A percentile compares a stretch with the other conserved stretches of the same genome.
Evolutionary conservation across 2,113 vertebrate species (phyloP).

Genomic region (Scopus umbretta): DNA sequence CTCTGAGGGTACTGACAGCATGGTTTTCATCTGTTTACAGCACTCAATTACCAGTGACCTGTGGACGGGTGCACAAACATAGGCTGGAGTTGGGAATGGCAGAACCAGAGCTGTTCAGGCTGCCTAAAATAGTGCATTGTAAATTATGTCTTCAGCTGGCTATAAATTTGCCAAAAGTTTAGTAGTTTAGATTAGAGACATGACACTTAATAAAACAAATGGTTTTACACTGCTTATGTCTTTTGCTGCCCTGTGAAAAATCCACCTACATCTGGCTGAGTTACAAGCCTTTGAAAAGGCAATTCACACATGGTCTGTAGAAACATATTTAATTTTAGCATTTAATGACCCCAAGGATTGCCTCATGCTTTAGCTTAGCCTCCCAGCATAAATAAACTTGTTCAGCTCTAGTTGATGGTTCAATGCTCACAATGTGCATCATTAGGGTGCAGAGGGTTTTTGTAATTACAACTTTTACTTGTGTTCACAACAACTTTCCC

Average conservation of each 20-base stretch:
- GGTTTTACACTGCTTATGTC: not conserved
- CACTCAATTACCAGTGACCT: not conserved
- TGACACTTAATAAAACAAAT: conserved; percentile 48
- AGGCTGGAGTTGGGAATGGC: not conserved
- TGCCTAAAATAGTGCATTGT: not conserved
- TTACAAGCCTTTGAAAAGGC: conserved; percentile 50
- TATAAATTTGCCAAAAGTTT: conserved; percentile 38
- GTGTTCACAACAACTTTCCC: not conserved
- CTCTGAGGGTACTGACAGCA: rapidly evolving
- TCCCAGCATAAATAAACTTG: not conserved
- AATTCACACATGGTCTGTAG: conserved; percentile 3
- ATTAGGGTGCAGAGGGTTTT: not conserved
- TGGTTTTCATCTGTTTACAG: not conserved
- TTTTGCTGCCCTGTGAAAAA: conserved; percentile 27
- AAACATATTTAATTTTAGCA: conserved; percentile 24
- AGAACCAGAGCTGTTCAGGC: not conserved
- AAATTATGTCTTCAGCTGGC: conserved; percentile 9
- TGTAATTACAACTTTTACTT: not conserved
- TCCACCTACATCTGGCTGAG: not conserved
- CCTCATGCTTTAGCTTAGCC: not conserved
- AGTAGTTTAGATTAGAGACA: conserved; percentile 16
- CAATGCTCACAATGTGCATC: not conserved
- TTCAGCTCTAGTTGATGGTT: not conserved
- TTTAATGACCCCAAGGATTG: not conserved
- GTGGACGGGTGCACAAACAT: not conserved